phyloP scores from a whole-genome alignment of 2,113 vertebrate species.

The Narcine bancroftii region DNA sequence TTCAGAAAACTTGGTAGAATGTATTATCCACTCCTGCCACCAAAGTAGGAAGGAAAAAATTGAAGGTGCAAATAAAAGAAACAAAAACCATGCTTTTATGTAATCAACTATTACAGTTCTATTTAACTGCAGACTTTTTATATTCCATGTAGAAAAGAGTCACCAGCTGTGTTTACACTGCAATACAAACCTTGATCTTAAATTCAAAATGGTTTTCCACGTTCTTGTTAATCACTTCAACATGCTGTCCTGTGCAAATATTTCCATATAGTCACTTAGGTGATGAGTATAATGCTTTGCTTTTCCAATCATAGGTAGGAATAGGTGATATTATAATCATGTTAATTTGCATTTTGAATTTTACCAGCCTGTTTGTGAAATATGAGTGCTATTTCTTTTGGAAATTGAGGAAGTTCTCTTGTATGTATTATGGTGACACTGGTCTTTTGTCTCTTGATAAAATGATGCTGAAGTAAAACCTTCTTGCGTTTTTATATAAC shows the following conservation, averaged over 20 bases:
- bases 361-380: not conserved
- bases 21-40: not conserved
- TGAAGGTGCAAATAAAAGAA: conserved; percentile 12
- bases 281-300: not conserved
- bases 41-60: not conserved
- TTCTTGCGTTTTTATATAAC: no score
- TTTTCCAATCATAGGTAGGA: not conserved
- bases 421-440: not conserved
- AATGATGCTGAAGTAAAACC: no score
- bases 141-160: not conserved
- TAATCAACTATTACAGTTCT: not conserved
- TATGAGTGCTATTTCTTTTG: not conserved
- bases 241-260: not conserved
- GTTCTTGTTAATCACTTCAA: not conserved
- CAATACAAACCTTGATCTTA: not conserved
- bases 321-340: not conserved
- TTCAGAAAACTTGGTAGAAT: not conserved
- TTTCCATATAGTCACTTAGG: not conserved
- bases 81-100: not conserved
- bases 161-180: not conserved
- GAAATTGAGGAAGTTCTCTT: not conserved
- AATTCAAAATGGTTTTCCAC: not conserved
- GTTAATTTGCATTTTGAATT: not conserved
- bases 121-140: not conserved
- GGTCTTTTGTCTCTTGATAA: no score